Evolutionary conservation across 2,797 vertebrate genomes (phyloP), one percentile per base, ranked within the genome.

Genomic region (Mycteria americana): DNA sequence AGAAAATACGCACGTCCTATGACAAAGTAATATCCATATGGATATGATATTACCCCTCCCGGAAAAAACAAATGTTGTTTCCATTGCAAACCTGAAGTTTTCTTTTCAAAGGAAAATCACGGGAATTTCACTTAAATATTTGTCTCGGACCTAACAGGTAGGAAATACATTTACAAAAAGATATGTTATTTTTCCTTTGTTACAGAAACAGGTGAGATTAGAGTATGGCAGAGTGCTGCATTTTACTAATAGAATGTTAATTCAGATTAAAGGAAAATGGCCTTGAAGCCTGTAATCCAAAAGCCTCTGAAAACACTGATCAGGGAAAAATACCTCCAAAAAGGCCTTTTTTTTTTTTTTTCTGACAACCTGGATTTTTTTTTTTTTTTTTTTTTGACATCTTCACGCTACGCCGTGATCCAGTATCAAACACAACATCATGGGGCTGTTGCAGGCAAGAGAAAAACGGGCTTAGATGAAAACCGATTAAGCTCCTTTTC

Each of bases 401-500:
- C 85, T 83, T 56, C 56, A 48, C 23, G 11, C 48, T 84, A 92
- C 67, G 73, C 94, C 69, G 68, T 31, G 72, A 94, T 92, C 97
- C 43, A 9, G 31, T 88, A 94, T 94, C 96, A 91, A 96, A 94
- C 90, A 39, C 89, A 64, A 65, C 95, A 94, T 96, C 90, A 33
- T 60, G 83, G 95, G 94, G 95, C 72, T 48, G 92, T 65, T 72
- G 82, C 41, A 75, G 95, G 95, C 92, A 64, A 94, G 89, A 96
- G 93, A 80, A 91, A 95, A 93, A 31, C 43, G 94, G 92, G 95
- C 92, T 97, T 62, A 74, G 96, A 94, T 56, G 96, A 95, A 93
- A 95, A 78, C 91, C 96, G 95, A 95, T 95, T 96, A 97, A 95
- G 93, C 93, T 96, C 89, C 90, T 95, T 97, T 96, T 83, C 97